Conservation (phyloP, 1,140 invertebrate species). For the Drosophila carrolli region DNA sequence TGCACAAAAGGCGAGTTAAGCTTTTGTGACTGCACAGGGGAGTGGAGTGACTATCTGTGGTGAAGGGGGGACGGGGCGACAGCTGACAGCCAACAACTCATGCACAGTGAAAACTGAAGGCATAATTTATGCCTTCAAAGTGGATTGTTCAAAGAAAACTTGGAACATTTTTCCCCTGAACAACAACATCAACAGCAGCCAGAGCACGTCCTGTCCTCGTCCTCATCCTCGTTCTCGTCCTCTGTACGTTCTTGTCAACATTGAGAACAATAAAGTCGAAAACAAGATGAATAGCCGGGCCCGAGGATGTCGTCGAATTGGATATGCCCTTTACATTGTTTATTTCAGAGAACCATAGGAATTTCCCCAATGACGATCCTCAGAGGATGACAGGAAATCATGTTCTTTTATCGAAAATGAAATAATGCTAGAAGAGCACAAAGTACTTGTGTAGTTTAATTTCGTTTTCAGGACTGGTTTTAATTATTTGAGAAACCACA, state of each 20-base stretch:
- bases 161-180: slow-evolving; percentile 69
- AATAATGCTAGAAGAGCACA: slow-evolving; percentile 11
- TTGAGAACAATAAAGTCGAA: slow-evolving; percentile 67
- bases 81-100: slow-evolving; percentile 73
- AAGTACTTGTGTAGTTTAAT: slow-evolving; percentile 6
- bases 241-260: slow-evolving; percentile 58
- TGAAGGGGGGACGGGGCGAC: slow-evolving; percentile 46
- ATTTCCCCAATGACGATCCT: slow-evolving; percentile 9
- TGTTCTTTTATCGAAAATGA: slow-evolving; percentile 32
- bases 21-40: slow-evolving; percentile 48
- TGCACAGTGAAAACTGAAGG: slow-evolving; percentile 79
- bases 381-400: slow-evolving; percentile 14
- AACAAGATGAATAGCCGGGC: slow-evolving; percentile 57
- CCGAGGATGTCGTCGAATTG: slow-evolving; percentile 44
- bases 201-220: slow-evolving; percentile 45
- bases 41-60: slow-evolving; percentile 19
- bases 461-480: not conserved
- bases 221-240: slow-evolving; percentile 11
- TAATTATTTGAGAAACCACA: not conserved
- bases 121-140: slow-evolving; percentile 83
- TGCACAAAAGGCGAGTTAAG: slow-evolving; percentile 73
- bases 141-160: slow-evolving; percentile 76
- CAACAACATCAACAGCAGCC: slow-evolving; percentile 47
- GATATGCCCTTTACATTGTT: slow-evolving; percentile 42
- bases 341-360: slow-evolving; percentile 18